These are phyloP conservation scores for Clarias gariepinus DNA, from an alignment of 2,113 vertebrate genomes.

Conservation along the genomic window DNA sequence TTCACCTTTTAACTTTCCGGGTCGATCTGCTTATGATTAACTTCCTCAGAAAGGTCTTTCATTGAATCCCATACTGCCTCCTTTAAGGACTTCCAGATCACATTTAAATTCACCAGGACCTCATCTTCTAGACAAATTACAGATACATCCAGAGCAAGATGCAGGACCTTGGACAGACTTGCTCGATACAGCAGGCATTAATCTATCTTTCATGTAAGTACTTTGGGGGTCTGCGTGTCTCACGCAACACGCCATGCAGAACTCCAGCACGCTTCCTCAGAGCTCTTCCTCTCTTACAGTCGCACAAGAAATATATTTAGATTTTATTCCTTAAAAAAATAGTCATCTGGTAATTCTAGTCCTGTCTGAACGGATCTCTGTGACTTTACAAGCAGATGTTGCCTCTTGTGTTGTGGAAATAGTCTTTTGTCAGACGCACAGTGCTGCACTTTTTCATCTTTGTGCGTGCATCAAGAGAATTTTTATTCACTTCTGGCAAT, in stretches of 20 bases:
- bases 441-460: not conserved
- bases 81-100: conserved; percentile 17
- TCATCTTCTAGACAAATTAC: conserved; percentile 22
- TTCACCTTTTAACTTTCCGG: not conserved
- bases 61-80: not conserved
- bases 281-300: not conserved
- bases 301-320: not conserved
- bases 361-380: not conserved
- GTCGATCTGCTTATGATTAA: conserved; percentile 9
- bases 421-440: not conserved
- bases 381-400: conserved; percentile 5
- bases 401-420: not conserved
- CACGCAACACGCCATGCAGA: not conserved
- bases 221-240: not conserved
- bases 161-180: conserved; percentile 3
- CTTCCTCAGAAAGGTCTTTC: not conserved
- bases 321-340: not conserved
- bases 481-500: not conserved
- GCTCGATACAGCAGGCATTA: not conserved
- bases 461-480: not conserved
- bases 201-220: not conserved
- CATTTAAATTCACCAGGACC: not conserved
- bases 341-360: not conserved
- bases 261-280: not conserved
- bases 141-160: conserved; percentile 11